phyloP scores from a whole-genome alignment of 2,797 vertebrate genomes.

The Phataginus tricuspis region DNA sequence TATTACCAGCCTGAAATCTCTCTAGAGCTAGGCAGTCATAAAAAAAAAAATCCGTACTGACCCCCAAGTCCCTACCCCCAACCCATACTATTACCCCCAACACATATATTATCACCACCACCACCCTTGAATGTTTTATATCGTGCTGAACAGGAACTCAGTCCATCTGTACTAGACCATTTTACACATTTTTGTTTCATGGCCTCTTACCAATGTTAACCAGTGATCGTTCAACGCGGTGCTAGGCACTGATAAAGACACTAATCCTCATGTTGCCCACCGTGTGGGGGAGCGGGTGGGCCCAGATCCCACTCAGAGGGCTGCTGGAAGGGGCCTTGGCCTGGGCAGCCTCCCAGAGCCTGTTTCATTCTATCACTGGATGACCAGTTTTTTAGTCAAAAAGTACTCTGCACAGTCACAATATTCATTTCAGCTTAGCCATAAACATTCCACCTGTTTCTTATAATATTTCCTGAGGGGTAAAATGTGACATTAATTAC shows the following conservation, averaged over 20 bases:
- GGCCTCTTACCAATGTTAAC: neutral
- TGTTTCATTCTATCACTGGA: neutral
- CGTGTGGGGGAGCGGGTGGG: too few species aligned
- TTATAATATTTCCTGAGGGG: neutral
- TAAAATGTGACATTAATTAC: slow-evolving; percentile 15
- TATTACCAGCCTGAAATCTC: neutral
- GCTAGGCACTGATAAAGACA: neutral
- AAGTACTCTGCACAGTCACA: neutral
- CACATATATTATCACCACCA: neutral
- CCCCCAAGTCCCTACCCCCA: neutral
- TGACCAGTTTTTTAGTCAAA: neutral
- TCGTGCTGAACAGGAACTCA: neutral
- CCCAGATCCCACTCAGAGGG: neutral
- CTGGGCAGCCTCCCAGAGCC: neutral
- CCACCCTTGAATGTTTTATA: neutral
- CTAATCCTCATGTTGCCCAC: neutral
- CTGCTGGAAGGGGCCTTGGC: neutral
- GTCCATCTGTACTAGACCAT: neutral
- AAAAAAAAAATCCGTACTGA: neutral
- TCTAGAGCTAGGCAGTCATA: neutral
- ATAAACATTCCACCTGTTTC: neutral
- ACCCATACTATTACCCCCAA: neutral
- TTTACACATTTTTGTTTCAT: neutral
- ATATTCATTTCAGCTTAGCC: neutral
- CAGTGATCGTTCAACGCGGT: neutral